Evolutionary conservation across 2,888 invertebrate species (phyloP), one percentile per base, ranked within the genome.

Genomic region (Sphecodes monilicornis): DNA sequence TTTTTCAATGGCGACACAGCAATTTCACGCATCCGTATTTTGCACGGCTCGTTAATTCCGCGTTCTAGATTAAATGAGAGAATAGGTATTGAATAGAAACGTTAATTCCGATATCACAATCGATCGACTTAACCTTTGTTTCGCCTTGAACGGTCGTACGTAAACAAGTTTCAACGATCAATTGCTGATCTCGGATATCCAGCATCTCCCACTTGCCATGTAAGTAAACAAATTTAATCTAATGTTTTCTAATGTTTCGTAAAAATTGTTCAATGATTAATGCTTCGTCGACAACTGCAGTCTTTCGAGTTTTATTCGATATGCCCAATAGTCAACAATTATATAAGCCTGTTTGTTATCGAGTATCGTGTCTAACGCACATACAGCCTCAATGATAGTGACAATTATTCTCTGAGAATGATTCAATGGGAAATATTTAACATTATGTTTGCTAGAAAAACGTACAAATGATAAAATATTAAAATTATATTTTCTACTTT

Each of bases 111-210:
- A 78, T 76, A 85, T 81, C 78, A 11, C 46, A 57, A 75, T 75
- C 41, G 54, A 86, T 18, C 64, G 54, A 86, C 74, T 86, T 76
- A 76, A 82, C 76, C 81, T 86, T 74, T 60, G 82, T 76, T 71
- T 70, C 73, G 57, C 73, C 76, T 80, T 74, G 66, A 29, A 32
- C 60, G 8, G n/a, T 64, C 32, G 18, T 5, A 16, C 32, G n/a
- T n/a, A 70, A 70, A 43, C 29, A 16, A 6, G 29, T 22, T 36
- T n/a, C 10, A 16, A 50, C 18, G 72, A 76, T 76, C 76, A 70
- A 66, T 77, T 39, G 70, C 36, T 16, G 10, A 22, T 50, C 50
- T 50, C 22, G 60, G 76, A 60, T 43, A 32, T 60, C 50, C 60
- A 13, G 8, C 41, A 39, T 46, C 18, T 8, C 16, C 22, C 11